Conservation (phyloP, 2,888 invertebrate genomes). For the Xylota segnis region DNA sequence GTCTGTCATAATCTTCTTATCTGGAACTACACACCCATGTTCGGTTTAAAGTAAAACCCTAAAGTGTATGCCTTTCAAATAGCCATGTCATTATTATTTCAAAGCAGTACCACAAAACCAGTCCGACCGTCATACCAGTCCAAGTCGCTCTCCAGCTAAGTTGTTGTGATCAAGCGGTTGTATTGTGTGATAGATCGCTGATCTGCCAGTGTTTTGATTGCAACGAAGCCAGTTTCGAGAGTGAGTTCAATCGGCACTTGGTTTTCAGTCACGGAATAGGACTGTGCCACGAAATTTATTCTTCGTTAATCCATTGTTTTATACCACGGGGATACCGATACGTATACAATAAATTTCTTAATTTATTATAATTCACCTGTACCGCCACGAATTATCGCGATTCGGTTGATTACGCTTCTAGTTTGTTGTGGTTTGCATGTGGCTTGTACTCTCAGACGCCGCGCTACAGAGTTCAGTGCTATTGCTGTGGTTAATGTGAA, state of each 20-base stretch:
- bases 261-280: conserved; percentile 20
- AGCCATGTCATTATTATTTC: conserved; percentile 7
- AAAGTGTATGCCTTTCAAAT: conserved; percentile 25
- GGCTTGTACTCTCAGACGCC: neutral
- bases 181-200: conserved; percentile 34
- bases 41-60: neutral
- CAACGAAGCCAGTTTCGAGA: conserved; percentile 36
- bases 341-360: neutral
- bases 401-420: neutral
- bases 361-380: conserved; percentile 21
- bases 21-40: neutral
- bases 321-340: too few species aligned
- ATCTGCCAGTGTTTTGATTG: conserved; percentile 63
- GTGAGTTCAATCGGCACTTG: conserved; percentile 37
- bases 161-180: conserved; percentile 23
- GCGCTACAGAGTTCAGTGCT: neutral
- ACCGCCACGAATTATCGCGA: neutral
- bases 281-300: neutral
- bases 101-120: conserved; percentile 22
- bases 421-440: neutral
- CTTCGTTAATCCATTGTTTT: too few species aligned
- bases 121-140: conserved; percentile 9
- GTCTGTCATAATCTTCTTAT: neutral
- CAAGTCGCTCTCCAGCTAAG: conserved; percentile 30
- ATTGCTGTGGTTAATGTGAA: neutral